Conservation (phyloP, 2,797 vertebrate species). For the Siniperca scherzeri region DNA sequence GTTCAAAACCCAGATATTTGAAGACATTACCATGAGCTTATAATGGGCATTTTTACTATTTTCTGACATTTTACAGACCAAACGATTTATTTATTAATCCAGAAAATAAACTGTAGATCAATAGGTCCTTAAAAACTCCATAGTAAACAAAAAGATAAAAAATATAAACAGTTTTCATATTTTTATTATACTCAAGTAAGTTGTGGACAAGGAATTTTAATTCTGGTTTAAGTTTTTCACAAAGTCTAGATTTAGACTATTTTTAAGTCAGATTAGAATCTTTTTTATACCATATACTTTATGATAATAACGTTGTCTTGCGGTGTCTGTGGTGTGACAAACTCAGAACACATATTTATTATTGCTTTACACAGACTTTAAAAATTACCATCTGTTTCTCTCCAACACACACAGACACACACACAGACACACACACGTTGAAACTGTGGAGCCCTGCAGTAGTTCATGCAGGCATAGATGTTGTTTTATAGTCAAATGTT, state of each 20-base stretch:
- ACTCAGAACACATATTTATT: too few relatives aligned
- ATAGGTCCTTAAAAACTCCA: not conserved
- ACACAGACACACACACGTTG: not conserved
- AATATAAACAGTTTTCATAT: not conserved
- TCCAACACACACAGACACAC: not conserved
- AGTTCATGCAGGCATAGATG: not conserved
- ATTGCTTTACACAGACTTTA: too few relatives aligned
- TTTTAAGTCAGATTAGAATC: not conserved
- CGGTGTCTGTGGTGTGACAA: too few relatives aligned
- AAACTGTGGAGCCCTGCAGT: not conserved
- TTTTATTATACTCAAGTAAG: too few relatives aligned
- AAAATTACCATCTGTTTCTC: not conserved
- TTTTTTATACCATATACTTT: not conserved
- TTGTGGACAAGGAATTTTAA: too few relatives aligned
- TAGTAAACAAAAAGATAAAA: not conserved
- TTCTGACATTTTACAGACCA: not conserved
- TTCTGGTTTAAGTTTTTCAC: too few relatives aligned
- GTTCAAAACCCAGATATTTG: too few relatives aligned
- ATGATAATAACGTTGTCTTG: not conserved
- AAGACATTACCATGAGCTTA: not conserved
- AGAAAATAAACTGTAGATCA: not conserved
- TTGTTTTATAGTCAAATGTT: constrained; percentile 1
- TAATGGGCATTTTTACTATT: not conserved
- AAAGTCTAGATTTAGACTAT: too few relatives aligned
- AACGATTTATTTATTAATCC: not conserved